Base-by-base conservation (phyloP, 2,888 invertebrate genomes). In the Malachius bipustulatus region DNA sequence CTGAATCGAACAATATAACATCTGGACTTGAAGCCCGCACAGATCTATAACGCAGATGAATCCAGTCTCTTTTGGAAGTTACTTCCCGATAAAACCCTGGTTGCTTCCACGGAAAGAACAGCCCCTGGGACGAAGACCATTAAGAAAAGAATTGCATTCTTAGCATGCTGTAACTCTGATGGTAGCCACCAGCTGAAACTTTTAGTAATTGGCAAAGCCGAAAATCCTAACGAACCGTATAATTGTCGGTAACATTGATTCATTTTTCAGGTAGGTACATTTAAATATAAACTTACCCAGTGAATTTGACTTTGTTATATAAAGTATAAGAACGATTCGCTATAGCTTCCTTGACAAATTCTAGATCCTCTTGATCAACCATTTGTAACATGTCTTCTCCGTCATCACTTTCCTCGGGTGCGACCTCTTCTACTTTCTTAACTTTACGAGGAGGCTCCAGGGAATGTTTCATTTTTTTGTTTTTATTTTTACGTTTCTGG, bases 351-450 rank as follows among this genome's bases (percentile, higher is more conserved):
- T 63, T 63, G 14, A 73, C 47, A 45, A 68, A 71, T 24, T 59
- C 54, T 26, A 73, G 43, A 49, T 73, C 73, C 16, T 71, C 70
- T 35, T 63, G 50, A 16, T 73, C 71, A 24, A 73, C 62, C 71
- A 72, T 73, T 34, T 63, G 60, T 40, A 70, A 50, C 54, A 72
- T 58, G 50, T 69, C 70, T 41, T 69, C 66, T 6, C 66, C 67
- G 51, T 66, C 55, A 44, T 69, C 66, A 45, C 64, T 66, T 43
- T 63, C 67, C 36, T 65, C 63, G 29, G 57, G 55, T 11, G 52
- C 52, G 45, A 24, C 29, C n/a, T 34, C 26, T 3, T 19, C n/a
- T 3, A 4, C 8, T 19, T 13, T 32, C 2, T 33, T 37, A 13
- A 30, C 16, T 35, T 43, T 44, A 8, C 6, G 24, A n/a, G n/a